Conservation (phyloP, 2,888 invertebrate species). For the Antitype chi region DNA sequence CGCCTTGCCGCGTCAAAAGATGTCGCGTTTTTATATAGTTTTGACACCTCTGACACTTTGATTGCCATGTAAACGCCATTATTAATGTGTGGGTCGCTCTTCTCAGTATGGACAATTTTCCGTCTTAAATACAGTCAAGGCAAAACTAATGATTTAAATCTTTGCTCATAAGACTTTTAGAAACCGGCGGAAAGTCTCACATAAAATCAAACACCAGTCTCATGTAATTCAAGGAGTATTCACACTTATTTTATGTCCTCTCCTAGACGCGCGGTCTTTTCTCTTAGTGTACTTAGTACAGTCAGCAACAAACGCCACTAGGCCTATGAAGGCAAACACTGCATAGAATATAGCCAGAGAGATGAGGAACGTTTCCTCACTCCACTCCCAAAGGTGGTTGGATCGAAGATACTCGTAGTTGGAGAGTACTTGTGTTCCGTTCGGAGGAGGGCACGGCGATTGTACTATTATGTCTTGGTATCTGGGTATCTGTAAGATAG, state of each 20-base stretch:
- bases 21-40: neutral
- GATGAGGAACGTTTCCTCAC: constrained; percentile 90
- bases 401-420: constrained; percentile 84
- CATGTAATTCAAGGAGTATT: constrained; percentile 89
- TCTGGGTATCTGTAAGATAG: constrained; percentile 91
- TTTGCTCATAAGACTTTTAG: neutral
- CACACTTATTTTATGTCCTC: constrained; percentile 90
- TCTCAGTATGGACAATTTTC: neutral
- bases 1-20: neutral
- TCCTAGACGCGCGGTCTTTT: constrained; percentile 87
- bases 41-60: neutral
- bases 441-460: constrained; percentile 94
- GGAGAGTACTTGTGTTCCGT: constrained; percentile 93
- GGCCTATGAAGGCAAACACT: constrained; percentile 91
- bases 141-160: neutral
- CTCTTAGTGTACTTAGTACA: constrained; percentile 89
- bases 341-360: constrained; percentile 92
- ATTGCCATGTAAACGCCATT: neutral
- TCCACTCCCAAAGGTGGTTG: constrained; percentile 87
- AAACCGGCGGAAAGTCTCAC: neutral
- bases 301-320: constrained; percentile 91
- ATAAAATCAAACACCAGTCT: constrained; percentile 24
- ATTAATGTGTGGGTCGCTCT: neutral
- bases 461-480: constrained; percentile 97
- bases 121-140: neutral